These are phyloP conservation scores for Psittacula echo DNA, from an alignment of 2,797 vertebrate species.

Conservation along the genomic window DNA sequence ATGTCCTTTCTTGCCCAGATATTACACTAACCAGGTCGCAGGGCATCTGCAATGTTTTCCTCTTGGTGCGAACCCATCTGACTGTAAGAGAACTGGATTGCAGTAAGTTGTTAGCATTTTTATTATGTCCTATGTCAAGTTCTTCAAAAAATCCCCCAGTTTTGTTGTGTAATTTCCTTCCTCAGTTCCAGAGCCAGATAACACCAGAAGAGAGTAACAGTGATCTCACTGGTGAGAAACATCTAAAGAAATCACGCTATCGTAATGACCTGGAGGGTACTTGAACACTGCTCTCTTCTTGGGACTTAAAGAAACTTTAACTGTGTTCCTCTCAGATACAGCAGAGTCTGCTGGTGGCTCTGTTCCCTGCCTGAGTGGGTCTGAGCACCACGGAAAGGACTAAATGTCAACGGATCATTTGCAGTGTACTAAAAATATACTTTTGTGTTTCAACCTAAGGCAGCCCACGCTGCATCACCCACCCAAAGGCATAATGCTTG, in stretches of 20 bases:
- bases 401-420: not conserved
- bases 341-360: not conserved
- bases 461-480: not conserved
- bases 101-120: constrained; percentile 48
- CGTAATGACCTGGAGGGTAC: not conserved
- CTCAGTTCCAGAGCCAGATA: not conserved
- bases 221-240: not conserved
- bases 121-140: constrained; percentile 32
- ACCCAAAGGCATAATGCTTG: not conserved
- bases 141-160: not conserved
- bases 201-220: not conserved
- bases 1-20: constrained; percentile 56
- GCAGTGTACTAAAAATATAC: not conserved
- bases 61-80: constrained; percentile 33
- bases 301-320: not conserved
- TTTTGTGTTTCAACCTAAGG: not conserved
- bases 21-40: constrained; percentile 63
- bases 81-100: constrained; percentile 53
- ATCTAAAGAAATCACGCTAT: not conserved
- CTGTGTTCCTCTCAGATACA: not conserved
- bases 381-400: not conserved
- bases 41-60: constrained; percentile 48
- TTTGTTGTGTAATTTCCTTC: constrained; percentile 45
- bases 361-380: not conserved
- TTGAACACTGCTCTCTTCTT: not conserved